phyloP scores from a whole-genome alignment of 1,140 invertebrate genomes.

The Acromyrmex heyeri region DNA sequence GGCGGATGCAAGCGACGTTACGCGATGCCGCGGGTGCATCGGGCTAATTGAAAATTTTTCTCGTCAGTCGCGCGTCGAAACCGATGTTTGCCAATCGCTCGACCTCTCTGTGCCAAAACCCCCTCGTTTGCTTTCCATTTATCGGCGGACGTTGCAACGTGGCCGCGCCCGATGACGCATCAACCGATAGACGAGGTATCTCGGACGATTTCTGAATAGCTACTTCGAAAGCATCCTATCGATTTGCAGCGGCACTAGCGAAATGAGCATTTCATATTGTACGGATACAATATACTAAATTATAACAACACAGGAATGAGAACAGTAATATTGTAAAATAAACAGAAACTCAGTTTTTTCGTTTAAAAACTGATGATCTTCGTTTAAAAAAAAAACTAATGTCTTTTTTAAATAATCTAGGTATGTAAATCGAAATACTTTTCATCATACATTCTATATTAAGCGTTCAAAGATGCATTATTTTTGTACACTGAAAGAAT shows the following conservation, averaged over 20 bases:
- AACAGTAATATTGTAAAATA: background rate
- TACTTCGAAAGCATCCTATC: slow-evolving; percentile 22
- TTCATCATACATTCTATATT: background rate
- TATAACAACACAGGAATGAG: background rate
- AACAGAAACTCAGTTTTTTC: background rate
- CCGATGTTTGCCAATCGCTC: slow-evolving; percentile 79
- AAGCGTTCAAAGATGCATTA: too few relatives aligned
- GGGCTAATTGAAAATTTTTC: slow-evolving; percentile 83
- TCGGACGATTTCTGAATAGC: slow-evolving; percentile 40
- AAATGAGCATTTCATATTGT: background rate
- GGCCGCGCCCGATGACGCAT: slow-evolving; percentile 65
- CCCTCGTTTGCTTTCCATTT: slow-evolving; percentile 83
- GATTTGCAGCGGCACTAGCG: background rate
- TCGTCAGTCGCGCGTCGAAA: slow-evolving; percentile 73
- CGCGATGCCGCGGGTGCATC: slow-evolving; percentile 68
- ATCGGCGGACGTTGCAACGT: slow-evolving; percentile 65
- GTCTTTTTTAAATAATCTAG: background rate
- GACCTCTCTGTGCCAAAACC: slow-evolving; percentile 62
- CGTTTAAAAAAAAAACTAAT: too few relatives aligned
- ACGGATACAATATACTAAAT: background rate
- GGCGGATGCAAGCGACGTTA: background rate
- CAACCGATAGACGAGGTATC: slow-evolving; percentile 20
- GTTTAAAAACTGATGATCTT: too few relatives aligned
- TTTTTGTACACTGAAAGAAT: too few relatives aligned
- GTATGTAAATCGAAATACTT: background rate